Base-by-base conservation (phyloP, 2,888 invertebrate species). In the Megalurothrips usitatus region DNA sequence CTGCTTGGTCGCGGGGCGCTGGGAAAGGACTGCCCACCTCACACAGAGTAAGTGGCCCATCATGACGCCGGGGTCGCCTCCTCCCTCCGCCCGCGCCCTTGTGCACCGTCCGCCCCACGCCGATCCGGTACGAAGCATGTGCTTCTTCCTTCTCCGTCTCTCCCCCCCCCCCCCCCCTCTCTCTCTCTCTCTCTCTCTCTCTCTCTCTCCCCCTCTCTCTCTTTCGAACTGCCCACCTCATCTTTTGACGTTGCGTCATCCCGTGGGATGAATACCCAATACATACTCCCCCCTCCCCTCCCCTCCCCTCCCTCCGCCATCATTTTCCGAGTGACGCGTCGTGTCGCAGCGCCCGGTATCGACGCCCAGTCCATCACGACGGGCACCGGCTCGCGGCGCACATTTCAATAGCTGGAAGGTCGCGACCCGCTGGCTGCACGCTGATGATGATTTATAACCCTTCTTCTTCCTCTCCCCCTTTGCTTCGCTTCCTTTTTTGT, bases 361-460 rank as follows among this genome's bases (percentile, higher is more conserved):
- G 34, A 2, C 34, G 34, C 34, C 34, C 34, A 43, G 34, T 43
- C 34, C 34, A 43, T 43, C 34, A 43, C 34, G 34, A 6, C 34
- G 34, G 6, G 34, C 6, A 52, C 17, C 52, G 52, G 52, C 17
- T 17, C 52, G 34, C 34, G 34, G 34, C 12, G 12, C 68, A 75
- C 68, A 26, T 75, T 75, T 75, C 68, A 75, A 75, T 75, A 75
- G 10, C 68, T 75, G 68, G 68, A 75, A 75, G 68, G 68, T 75
- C 68, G 26, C 68, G 68, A 26, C 68, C 68, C 58, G 52, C 10
- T 52, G 34, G 34, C 34, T 43, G 34, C 52, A 52, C 49, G 1
- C 52, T 75, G 23, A 23, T 75, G 23, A 75, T 75, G 68, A 75
- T 75, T 75, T 75, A 75, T 75, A 58, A 58, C 52, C 58, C 58